These are phyloP conservation scores for Netelia melanura DNA, from an alignment of 2,888 invertebrate genomes.

Conservation along the genomic window DNA sequence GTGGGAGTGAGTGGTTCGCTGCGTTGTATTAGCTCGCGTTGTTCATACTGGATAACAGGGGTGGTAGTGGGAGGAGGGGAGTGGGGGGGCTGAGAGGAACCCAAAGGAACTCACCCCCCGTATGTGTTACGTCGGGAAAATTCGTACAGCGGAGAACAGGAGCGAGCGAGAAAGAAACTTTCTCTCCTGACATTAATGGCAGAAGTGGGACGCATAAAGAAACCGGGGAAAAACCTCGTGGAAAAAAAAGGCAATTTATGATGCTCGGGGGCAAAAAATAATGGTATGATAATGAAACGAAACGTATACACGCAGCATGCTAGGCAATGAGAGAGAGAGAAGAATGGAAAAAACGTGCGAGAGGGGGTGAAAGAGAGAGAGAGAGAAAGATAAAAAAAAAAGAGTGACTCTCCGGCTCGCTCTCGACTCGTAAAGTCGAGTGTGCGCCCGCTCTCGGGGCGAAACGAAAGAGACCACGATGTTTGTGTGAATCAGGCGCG, in stretches of 20 bases:
- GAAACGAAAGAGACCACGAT: slow-evolving; percentile 60
- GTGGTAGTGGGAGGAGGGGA: slow-evolving; percentile 18
- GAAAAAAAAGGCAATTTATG: slow-evolving; percentile 82
- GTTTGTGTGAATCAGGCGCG: slow-evolving; percentile 73
- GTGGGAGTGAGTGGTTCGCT: slow-evolving; percentile 60
- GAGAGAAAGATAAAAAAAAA: slow-evolving; percentile 61
- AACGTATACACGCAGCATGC: slow-evolving; percentile 71
- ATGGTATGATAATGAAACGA: slow-evolving; percentile 83
- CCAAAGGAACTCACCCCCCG: slow-evolving; percentile 9
- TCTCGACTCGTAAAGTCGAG: slow-evolving; percentile 66
- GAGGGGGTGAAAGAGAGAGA: slow-evolving; percentile 12
- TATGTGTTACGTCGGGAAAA: slow-evolving; percentile 33
- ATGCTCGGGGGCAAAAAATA: slow-evolving; percentile 78
- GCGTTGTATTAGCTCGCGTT: slow-evolving; percentile 55
- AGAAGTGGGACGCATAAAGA: slow-evolving; percentile 83
- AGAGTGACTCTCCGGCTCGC: slow-evolving; percentile 19
- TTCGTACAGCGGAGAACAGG: slow-evolving; percentile 37
- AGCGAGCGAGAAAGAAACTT: slow-evolving; percentile 57
- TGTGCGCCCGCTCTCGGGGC: slow-evolving; percentile 46
- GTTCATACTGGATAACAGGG: slow-evolving; percentile 31
- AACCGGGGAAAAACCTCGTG: slow-evolving; percentile 75
- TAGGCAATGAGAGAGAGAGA: slow-evolving; percentile 38
- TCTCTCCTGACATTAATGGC: slow-evolving; percentile 80
- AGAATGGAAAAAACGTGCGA: slow-evolving; percentile 21
- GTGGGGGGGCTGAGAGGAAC: slow-evolving; percentile 35